Conservation (phyloP, 2,888 invertebrate species). For the Netelia fuscicornis region DNA sequence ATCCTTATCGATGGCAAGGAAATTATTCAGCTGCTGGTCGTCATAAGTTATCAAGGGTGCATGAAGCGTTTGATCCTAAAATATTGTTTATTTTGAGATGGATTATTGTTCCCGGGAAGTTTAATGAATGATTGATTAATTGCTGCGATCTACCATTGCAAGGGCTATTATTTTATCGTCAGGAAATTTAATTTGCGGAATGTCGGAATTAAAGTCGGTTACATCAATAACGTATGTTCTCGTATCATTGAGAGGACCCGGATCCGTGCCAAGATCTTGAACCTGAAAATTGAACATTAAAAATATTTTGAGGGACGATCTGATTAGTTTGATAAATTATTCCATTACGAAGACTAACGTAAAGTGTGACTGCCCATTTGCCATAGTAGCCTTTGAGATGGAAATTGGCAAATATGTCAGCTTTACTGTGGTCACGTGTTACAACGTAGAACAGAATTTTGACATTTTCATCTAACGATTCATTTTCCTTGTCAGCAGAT, state of each 20-base stretch:
- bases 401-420: constrained; percentile 84
- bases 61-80: constrained; percentile 72
- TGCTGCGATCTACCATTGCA: constrained; percentile 58
- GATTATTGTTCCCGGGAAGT: no score
- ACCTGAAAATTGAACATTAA: constrained; percentile 83
- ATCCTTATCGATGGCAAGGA: constrained; percentile 87
- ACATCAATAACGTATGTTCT: constrained; percentile 85
- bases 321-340: background rate
- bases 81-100: background rate
- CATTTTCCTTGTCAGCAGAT: constrained; percentile 60
- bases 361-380: constrained; percentile 86
- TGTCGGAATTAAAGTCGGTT: constrained; percentile 87
- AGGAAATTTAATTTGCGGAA: constrained; percentile 87
- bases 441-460: constrained; percentile 66
- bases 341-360: constrained; percentile 81
- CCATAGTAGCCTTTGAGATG: constrained; percentile 87
- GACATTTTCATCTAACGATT: constrained; percentile 59
- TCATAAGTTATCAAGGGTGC: constrained; percentile 79
- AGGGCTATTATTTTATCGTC: constrained; percentile 62
- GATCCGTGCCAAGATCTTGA: constrained; percentile 86
- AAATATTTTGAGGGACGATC: background rate
- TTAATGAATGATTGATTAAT: background rate
- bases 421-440: constrained; percentile 83
- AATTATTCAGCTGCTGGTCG: constrained; percentile 83
- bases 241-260: constrained; percentile 81